A percentile compares a stretch with the other conserved stretches of the same genome.
Conservation (phyloP, 2,888 invertebrate species). For the Ophion costatus region DNA sequence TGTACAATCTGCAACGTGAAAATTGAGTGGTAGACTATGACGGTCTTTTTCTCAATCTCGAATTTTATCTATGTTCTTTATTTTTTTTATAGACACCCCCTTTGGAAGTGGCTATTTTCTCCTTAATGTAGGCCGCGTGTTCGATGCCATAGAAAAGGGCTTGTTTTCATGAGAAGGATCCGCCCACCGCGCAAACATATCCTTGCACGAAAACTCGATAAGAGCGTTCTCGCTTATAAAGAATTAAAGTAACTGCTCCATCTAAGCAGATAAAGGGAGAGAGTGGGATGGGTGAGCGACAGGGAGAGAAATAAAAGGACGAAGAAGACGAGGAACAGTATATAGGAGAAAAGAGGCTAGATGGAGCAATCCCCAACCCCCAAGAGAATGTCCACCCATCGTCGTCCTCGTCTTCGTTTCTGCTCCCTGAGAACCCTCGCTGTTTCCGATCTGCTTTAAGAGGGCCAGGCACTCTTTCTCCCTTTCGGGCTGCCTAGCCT, state of each 20-base stretch:
- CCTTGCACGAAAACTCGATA: conserved; percentile 70
- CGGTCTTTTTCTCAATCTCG: conserved; percentile 42
- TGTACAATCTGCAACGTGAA: conserved; percentile 36
- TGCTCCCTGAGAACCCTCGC: conserved; percentile 39
- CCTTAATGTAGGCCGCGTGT: conserved; percentile 48
- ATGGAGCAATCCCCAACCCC: conserved; percentile 66
- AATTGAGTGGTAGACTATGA: conserved; percentile 30
- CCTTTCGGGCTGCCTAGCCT: conserved; percentile 29
- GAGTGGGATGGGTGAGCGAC: conserved; percentile 53
- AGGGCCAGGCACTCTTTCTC: conserved; percentile 43
- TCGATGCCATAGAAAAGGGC: conserved; percentile 47
- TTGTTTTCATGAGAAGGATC: conserved; percentile 45
- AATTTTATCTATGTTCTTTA: conserved; percentile 54
- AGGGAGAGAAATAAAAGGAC: conserved; percentile 1
- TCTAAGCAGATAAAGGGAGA: conserved; percentile 64
- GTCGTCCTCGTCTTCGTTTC: conserved; percentile 45
- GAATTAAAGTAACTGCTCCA: conserved; percentile 74
- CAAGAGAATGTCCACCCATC: conserved; percentile 63
- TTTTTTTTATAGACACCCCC: conserved; percentile 59
- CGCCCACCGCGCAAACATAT: conserved; percentile 11
- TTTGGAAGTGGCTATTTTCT: conserved; percentile 67
- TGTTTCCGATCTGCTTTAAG: conserved; percentile 50
- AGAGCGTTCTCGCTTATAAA: conserved; percentile 74
- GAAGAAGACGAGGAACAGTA: neutral
- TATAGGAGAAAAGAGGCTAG: conserved; percentile 9